phyloP scores from a whole-genome alignment of 2,888 invertebrate species.

The Rosalia funebris region DNA sequence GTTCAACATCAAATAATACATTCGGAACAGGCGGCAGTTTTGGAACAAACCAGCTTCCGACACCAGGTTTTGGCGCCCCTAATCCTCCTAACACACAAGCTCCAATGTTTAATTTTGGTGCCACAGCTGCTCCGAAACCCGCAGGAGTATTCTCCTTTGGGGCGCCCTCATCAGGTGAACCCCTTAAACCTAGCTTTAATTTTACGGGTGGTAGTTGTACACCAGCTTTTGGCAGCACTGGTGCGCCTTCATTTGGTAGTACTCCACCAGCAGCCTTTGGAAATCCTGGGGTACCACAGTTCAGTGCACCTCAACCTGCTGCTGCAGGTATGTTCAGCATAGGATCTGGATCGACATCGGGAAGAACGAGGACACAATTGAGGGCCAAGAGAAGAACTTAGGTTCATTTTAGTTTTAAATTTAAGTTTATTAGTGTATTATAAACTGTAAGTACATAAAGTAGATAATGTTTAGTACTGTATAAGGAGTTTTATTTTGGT shows the following conservation, averaged over 20 bases:
- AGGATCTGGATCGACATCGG: constrained; percentile 62
- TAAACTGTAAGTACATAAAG: constrained; percentile 20
- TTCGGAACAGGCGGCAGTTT: constrained; percentile 25
- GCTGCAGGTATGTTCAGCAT: constrained; percentile 64
- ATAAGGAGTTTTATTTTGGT: constrained; percentile 25
- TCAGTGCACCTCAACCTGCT: constrained; percentile 10
- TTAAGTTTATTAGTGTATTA: constrained; percentile 10
- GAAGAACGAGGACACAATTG: constrained; percentile 58
- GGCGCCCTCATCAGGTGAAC: constrained; percentile 27
- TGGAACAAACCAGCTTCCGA: constrained; percentile 12
- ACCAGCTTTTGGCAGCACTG: constrained; percentile 39
- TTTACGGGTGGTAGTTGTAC: constrained; percentile 37
- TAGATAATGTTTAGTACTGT: constrained; percentile 22
- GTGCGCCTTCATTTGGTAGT: constrained; percentile 29
- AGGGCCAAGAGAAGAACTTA: constrained; percentile 54
- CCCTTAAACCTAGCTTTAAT: constrained; percentile 40
- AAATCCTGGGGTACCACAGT: constrained; percentile 8
- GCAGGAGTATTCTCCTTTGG: constrained; percentile 42
- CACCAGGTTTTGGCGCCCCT: not conserved
- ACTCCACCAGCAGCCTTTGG: constrained; percentile 23
- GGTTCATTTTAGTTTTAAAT: constrained; percentile 35
- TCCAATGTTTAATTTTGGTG: constrained; percentile 33
- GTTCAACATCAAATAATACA: constrained; percentile 14
- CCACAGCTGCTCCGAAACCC: constrained; percentile 29
- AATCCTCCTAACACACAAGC: constrained; percentile 16